phyloP scores from a whole-genome alignment of 1,140 invertebrate genomes.

The Scaptomyza hsui region DNA sequence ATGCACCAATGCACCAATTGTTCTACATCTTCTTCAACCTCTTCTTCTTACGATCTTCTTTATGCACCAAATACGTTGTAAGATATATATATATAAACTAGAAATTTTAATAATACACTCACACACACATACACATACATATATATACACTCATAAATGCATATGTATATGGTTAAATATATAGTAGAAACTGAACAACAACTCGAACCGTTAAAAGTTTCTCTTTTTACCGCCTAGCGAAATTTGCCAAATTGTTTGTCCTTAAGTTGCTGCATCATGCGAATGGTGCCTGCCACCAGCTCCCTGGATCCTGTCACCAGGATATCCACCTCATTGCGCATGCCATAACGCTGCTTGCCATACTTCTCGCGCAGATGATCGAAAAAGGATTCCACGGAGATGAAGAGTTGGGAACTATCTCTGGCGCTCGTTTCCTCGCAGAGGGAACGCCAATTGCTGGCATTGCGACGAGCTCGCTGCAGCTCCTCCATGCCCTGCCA shows the following conservation, averaged over 20 bases:
- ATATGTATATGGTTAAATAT: no score
- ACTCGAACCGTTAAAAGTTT: background rate
- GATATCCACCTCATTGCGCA: conserved; percentile 86
- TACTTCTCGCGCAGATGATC: conserved; percentile 68
- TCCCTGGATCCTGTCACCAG: conserved; percentile 96
- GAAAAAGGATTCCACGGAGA: conserved; percentile 58
- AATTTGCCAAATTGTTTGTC: conserved; percentile 12
- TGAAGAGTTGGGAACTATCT: conserved; percentile 58
- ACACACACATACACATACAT: background rate
- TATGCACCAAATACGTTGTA: conserved; percentile 11
- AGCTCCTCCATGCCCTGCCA: conserved; percentile 84
- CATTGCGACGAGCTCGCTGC: conserved; percentile 86
- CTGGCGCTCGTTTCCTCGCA: conserved; percentile 57
- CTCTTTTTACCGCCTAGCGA: background rate
- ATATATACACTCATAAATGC: no score
- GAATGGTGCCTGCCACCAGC: conserved; percentile 92
- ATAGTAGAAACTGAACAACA: background rate
- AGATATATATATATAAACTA: conserved; percentile 1
- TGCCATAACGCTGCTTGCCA: conserved; percentile 67
- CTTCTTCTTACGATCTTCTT: background rate
- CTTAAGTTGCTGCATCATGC: conserved; percentile 43
- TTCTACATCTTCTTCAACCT: background rate
- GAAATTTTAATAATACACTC: background rate
- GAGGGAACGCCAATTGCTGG: conserved; percentile 86
- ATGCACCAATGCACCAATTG: conserved; percentile 40